Conservation (phyloP, 2,113 vertebrate species). For the Baryphthengus martii region DNA sequence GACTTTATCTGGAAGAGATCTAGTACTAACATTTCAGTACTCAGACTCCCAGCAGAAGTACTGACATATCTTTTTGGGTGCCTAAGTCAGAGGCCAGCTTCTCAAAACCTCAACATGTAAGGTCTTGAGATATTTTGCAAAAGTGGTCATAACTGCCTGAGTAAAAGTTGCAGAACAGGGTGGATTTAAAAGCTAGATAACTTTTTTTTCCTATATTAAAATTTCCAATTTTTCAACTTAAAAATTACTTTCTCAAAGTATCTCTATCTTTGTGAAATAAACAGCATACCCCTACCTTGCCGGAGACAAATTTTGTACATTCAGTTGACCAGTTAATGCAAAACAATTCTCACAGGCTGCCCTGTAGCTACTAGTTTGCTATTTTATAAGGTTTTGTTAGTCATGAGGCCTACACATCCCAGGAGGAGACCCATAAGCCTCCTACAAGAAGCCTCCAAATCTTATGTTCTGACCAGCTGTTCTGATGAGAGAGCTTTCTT, state of each 20-base stretch:
- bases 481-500: neutral
- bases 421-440: neutral
- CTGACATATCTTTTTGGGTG: neutral
- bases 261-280: neutral
- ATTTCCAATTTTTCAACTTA: neutral
- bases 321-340: neutral
- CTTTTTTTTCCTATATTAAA: neutral
- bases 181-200: neutral
- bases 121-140: neutral
- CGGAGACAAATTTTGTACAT: neutral
- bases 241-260: neutral
- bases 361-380: neutral
- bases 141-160: neutral
- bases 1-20: neutral
- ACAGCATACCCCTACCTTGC: fast-evolving
- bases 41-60: neutral
- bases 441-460: neutral
- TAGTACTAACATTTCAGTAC: neutral
- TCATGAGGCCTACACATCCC: neutral
- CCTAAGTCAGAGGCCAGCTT: neutral
- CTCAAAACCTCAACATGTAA: neutral
- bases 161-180: neutral
- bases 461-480: neutral
- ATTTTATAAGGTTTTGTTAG: neutral
- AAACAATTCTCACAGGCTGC: neutral